Evolutionary conservation across 1,140 invertebrate species (phyloP).

Genomic region (Andricus grossulariae): DNA sequence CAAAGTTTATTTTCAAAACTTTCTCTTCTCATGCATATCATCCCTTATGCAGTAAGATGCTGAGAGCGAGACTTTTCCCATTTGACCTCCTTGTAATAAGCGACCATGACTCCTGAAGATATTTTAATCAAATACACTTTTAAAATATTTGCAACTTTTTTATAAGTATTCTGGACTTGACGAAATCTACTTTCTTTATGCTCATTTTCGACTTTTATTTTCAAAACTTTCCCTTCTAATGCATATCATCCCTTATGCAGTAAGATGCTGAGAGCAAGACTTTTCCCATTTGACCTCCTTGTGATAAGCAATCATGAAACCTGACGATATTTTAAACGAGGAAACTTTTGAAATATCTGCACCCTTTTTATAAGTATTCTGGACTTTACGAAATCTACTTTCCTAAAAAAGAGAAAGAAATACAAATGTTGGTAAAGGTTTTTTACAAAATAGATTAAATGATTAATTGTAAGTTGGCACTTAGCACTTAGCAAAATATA

Average conservation of each 20-base stretch:
- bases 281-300: not conserved
- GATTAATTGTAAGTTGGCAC: too few relatives aligned
- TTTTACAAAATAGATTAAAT: too few relatives aligned
- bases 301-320: not conserved
- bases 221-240: not conserved
- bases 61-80: not conserved
- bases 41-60: not conserved
- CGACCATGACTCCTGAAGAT: not conserved
- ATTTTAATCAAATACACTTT: not conserved
- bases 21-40: not conserved
- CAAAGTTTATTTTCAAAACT: slow-evolving; percentile 16
- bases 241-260: not conserved
- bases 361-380: too few relatives aligned
- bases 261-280: not conserved
- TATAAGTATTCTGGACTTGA: too few relatives aligned
- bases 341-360: not conserved
- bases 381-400: too few relatives aligned
- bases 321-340: not conserved
- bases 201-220: not conserved
- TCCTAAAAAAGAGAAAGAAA: too few relatives aligned
- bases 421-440: too few relatives aligned
- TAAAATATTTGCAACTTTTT: not conserved
- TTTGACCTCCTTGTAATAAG: not conserved
- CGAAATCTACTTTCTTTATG: not conserved
- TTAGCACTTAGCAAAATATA: not conserved